A percentile compares a stretch with the other conserved stretches of the same genome.
Evolutionary conservation across 2,113 vertebrate genomes (phyloP).

Genomic region (Passer montanus): DNA sequence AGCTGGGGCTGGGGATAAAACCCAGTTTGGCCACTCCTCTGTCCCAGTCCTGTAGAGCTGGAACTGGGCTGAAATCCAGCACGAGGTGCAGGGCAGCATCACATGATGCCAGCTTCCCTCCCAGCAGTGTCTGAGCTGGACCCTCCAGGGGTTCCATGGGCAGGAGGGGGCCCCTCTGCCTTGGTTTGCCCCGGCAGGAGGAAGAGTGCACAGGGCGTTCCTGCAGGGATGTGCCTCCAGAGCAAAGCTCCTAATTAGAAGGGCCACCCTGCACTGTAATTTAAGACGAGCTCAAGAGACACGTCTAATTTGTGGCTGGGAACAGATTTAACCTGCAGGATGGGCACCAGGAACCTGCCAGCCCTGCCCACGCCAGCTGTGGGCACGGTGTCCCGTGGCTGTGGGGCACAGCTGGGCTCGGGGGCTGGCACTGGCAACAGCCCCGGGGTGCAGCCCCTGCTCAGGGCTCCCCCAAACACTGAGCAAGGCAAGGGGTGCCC

Average conservation of each 20-base stretch:
- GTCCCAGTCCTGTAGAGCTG: not conserved
- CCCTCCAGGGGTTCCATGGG: rapidly evolving
- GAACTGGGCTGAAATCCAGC: not conserved
- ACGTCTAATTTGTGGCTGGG: conserved; percentile 45
- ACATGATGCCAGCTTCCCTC: rapidly evolving
- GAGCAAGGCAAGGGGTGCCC: not conserved
- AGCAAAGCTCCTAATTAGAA: conserved; percentile 38
- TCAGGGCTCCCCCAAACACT: not conserved
- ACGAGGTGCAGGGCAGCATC: not conserved
- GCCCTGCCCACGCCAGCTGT: not conserved
- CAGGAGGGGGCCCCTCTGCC: not conserved
- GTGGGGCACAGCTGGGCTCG: rapidly evolving
- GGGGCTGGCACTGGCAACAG: rapidly evolving
- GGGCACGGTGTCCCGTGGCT: not conserved
- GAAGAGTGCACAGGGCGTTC: not conserved
- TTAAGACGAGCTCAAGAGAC: conserved; percentile 23
- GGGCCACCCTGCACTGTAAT: conserved; percentile 18
- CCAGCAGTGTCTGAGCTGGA: not conserved
- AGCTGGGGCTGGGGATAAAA: not conserved
- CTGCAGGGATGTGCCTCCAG: not conserved
- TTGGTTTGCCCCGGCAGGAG: not conserved
- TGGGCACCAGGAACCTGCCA: not conserved
- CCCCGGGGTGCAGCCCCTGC: not conserved
- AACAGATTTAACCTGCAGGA: conserved; percentile 52
- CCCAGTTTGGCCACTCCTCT: not conserved